phyloP scores from a whole-genome alignment of 1,140 invertebrate genomes.

The Drosophila grimshawi region DNA sequence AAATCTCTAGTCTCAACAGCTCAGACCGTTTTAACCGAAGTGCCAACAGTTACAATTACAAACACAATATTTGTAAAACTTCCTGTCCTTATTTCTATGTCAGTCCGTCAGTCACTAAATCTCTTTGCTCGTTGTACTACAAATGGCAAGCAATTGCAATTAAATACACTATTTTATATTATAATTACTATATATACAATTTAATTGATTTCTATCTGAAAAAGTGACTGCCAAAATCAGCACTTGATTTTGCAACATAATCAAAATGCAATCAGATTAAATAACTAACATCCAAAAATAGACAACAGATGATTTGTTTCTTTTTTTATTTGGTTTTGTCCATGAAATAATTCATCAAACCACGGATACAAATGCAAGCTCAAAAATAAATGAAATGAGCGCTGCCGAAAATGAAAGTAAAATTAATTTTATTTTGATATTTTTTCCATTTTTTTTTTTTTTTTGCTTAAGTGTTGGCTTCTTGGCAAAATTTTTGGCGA shows the following conservation, averaged over 20 bases:
- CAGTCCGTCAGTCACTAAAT: background rate
- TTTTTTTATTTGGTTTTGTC: slow-evolving; percentile 27
- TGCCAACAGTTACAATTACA: slow-evolving; percentile 29
- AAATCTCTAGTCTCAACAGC: slow-evolving; percentile 3
- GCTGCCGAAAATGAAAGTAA: slow-evolving; percentile 78
- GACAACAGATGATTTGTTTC: slow-evolving; percentile 43
- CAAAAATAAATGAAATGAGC: slow-evolving; percentile 54
- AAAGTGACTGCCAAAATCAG: background rate
- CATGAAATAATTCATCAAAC: slow-evolving; percentile 44
- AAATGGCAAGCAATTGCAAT: too few species aligned
- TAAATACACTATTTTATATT: too few species aligned
- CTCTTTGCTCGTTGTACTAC: background rate
- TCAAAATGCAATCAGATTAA: slow-evolving; percentile 63
- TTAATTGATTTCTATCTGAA: background rate
- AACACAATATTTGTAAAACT: background rate
- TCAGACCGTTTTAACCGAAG: slow-evolving; percentile 14
- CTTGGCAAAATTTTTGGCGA: slow-evolving; percentile 76
- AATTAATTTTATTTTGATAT: slow-evolving; percentile 67
- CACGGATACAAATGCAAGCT: slow-evolving; percentile 16
- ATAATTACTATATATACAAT: too few species aligned
- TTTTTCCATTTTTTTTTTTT: slow-evolving; percentile 43
- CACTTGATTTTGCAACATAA: slow-evolving; percentile 35
- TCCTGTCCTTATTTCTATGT: slow-evolving; percentile 10
- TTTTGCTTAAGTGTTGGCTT: slow-evolving; percentile 51
- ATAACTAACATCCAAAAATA: slow-evolving; percentile 46